Evolutionary conservation across 2,113 vertebrate species (phyloP).

Genomic region (Oryzias woworae): DNA sequence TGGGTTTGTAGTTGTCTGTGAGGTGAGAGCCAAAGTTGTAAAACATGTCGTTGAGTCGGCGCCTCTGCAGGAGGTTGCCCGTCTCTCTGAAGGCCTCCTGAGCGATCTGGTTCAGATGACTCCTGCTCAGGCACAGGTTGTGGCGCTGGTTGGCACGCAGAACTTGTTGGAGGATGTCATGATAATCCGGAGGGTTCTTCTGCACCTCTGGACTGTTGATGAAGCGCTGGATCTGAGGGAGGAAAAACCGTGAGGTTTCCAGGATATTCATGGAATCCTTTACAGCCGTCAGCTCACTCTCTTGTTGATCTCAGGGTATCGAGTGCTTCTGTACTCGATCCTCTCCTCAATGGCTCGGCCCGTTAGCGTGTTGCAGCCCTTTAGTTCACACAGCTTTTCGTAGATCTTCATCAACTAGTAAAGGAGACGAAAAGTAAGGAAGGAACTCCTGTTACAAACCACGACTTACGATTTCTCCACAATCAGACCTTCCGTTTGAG

Average conservation of each 20-base stretch:
- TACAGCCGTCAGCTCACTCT: conserved; percentile 53
- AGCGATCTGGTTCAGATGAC: conserved; percentile 81
- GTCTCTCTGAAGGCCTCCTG: conserved; percentile 88
- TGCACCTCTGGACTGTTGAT: conserved; percentile 82
- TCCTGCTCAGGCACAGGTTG: conserved; percentile 75
- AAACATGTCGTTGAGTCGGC: conserved; percentile 86
- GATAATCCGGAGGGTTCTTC: conserved; percentile 84
- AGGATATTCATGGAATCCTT: not conserved
- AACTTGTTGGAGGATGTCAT: conserved; percentile 83
- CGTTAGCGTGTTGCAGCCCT: conserved; percentile 82
- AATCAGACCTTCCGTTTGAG: conserved; percentile 82
- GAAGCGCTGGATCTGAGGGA: conserved; percentile 81
- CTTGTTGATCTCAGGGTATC: conserved; percentile 89
- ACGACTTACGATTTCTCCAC: accelerated
- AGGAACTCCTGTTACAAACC: not conserved
- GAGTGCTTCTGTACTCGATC: conserved; percentile 80
- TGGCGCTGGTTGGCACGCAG: conserved; percentile 77
- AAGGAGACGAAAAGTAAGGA: not conserved
- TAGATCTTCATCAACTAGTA: conserved; percentile 87
- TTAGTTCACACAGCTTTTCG: conserved; percentile 87
- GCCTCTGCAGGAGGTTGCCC: conserved; percentile 82
- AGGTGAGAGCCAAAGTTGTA: conserved; percentile 92
- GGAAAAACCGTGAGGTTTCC: not conserved
- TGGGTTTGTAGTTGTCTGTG: conserved; percentile 82
- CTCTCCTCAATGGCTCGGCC: conserved; percentile 89